Evolutionary conservation across 1,140 invertebrate species (phyloP), one percentile per base, ranked within the genome.

Genomic region (Halesus radiatus): DNA sequence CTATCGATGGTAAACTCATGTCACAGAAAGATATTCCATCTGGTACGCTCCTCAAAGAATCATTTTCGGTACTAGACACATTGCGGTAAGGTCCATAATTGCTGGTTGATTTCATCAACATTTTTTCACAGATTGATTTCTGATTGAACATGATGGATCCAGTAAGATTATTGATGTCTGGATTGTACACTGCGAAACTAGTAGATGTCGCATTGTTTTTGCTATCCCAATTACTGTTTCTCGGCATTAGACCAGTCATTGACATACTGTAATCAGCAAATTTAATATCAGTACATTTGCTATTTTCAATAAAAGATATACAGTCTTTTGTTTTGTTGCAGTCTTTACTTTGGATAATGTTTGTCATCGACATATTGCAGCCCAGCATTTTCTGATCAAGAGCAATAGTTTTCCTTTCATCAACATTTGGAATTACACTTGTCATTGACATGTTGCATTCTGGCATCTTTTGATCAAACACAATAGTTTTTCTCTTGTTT

Each of bases 161-260:
- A 8, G 8, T 72, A 18, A 52, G 7, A 50, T 72, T 18, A 72
- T 72, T 72, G n/a, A 6, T 66, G 26, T 20, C 32, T 13, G 68
- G 68, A 18, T 5, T 26, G 10, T 72, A 50, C 1, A 20, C 68
- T 22, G 68, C 16, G 20, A 72, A 72, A 22, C 68, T 72, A 52
- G 32, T 72, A n/a, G 45, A 72, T 26, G 68, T 75, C 13, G 20
- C 16, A 29, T 75, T 75, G 29, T 7, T 56, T 50, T 37, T 75
- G 53, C 73, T 75, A n/a, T 75, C 22, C 52, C 29, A 56, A 18
- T 75, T 18, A n/a, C 10, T 50, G 26, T 50, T 72, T 52, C 37
- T 45, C 18, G 32, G 37, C 18, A 52, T 20, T 50, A 72, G 13
- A 18, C 50, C 16, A 20, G 68, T 22, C 3, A 52, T 52, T n/a